Evolutionary conservation across 1,140 invertebrate genomes (phyloP), one percentile per base, ranked within the genome.

Genomic region (Neodiprion pinetum): DNA sequence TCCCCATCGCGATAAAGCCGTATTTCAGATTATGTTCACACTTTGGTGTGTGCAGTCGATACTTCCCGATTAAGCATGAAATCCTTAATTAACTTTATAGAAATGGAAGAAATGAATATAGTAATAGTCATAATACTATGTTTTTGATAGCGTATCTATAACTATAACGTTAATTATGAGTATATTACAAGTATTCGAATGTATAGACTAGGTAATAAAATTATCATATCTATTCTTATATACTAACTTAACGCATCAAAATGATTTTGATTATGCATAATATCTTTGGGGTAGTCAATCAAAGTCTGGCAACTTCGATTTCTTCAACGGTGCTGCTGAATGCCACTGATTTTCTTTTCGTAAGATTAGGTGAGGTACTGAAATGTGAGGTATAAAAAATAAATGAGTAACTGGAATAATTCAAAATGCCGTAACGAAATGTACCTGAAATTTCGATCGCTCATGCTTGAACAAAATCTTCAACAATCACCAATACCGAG

Each of bases 281-380:
- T 61, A 61, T 61, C 17, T 69, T 69, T 11, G 40, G 4, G 17
- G n/a, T 23, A 69, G 48, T 17, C 48, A 3, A 49, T 77, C 69
- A 77, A 48, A 77, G 68, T 71, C 53, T 74, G 53, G 71, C 73
- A 23, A 75, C 61, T 70, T 70, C 71, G 47, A 77, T 77, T 75
- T 77, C 76, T 53, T 77, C 73, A 67, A 77, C 71, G 61, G 65
- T 73, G 68, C 73, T 74, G 48, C 72, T 75, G 67, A 77, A 77
- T 67, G 76, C 70, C 14, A 75, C 73, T 53, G 76, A 77, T 73
- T 72, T 69, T 67, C 74, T 53, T n/a, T 28, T 40, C 1, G 61
- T 40, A 21, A 21, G 17, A 21, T 17, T 65, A 14, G 61, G 17
- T 5, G 12, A 14, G 61, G 12, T 65, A 65, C 61, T 65, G 61